Evolutionary conservation across 2,113 vertebrate species (phyloP).

Genomic region (Platycercus adscitus): DNA sequence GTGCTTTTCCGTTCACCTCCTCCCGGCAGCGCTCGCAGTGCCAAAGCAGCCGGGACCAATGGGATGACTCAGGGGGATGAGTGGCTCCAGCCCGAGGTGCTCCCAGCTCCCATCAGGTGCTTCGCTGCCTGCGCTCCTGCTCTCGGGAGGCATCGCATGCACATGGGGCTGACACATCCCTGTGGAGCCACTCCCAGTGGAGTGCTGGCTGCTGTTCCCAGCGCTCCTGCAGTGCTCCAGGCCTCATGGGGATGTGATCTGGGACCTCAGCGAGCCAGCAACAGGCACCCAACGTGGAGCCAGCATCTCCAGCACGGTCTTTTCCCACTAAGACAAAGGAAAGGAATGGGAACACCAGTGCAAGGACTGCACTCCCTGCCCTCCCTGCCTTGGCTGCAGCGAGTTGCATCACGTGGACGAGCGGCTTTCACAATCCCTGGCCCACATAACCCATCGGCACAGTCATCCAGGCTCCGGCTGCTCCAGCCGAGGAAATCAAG

Average conservation of each 20-base stretch:
- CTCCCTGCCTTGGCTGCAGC: not conserved
- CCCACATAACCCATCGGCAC: not conserved
- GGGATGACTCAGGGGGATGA: rapidly evolving
- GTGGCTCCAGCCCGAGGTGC: not conserved
- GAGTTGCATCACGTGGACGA: not conserved
- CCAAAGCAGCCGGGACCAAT: not conserved
- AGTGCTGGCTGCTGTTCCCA: not conserved
- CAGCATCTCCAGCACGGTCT: not conserved
- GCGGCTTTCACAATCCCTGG: constrained; percentile 47
- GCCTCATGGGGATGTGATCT: not conserved
- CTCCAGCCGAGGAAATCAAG: not conserved
- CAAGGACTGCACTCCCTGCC: not conserved
- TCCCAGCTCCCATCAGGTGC: not conserved
- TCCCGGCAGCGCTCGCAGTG: rapidly evolving
- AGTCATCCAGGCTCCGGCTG: not conserved
- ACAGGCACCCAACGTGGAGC: rapidly evolving
- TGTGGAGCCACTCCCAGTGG: not conserved
- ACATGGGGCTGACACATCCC: not conserved
- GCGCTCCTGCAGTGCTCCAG: rapidly evolving
- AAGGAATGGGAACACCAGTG: not conserved
- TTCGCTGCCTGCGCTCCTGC: rapidly evolving
- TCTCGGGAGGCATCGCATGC: rapidly evolving
- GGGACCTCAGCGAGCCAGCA: not conserved
- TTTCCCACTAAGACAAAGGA: not conserved
- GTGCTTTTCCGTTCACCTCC: not conserved